phyloP scores from a whole-genome alignment of 2,113 vertebrate species.

The Cinclus mexicanus region DNA sequence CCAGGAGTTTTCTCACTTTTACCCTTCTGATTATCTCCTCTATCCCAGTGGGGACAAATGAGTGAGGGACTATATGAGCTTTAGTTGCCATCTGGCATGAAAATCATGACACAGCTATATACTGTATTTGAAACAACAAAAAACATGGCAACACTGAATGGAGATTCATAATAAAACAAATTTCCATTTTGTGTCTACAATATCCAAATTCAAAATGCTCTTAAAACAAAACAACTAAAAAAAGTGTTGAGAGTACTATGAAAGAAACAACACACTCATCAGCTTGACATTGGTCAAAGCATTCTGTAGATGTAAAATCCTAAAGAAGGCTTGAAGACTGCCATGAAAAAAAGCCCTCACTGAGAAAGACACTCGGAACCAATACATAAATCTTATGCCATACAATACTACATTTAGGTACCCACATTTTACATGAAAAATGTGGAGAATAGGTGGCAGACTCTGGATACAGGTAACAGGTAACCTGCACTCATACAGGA shows the following conservation, averaged over 20 bases:
- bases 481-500: neutral
- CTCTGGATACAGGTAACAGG: neutral
- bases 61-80: neutral
- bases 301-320: neutral
- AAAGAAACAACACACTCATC: neutral
- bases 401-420: neutral
- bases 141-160: neutral
- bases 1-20: neutral
- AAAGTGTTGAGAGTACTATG: neutral
- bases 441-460: neutral
- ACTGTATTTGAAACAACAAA: neutral
- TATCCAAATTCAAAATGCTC: neutral
- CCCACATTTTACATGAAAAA: neutral
- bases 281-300: neutral
- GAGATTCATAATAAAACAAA: neutral
- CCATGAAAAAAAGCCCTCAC: neutral
- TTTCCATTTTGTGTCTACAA: neutral
- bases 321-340: neutral
- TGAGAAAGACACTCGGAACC: neutral
- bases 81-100: neutral
- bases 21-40: neutral
- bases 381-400: neutral
- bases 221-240: neutral
- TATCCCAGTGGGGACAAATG: neutral
- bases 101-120: neutral